Evolutionary conservation across 2,888 invertebrate genomes (phyloP).

Genomic region (Parapristionchus giblindavisi): DNA sequence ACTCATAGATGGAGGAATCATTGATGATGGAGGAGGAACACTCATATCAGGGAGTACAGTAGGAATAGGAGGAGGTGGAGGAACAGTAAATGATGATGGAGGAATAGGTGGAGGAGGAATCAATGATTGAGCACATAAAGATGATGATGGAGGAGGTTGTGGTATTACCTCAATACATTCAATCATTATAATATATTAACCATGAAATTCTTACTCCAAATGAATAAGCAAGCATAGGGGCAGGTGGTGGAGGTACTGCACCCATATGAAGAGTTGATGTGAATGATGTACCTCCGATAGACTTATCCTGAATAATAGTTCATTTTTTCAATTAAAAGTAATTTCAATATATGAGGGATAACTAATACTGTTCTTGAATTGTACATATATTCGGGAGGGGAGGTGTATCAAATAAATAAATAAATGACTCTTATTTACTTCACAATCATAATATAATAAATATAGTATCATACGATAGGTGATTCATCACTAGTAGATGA

Average conservation of each 20-base stretch:
- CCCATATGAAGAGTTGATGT: slow-evolving; percentile 16
- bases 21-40: slow-evolving; percentile 18
- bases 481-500: slow-evolving; percentile 30
- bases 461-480: neutral
- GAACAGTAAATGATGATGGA: neutral
- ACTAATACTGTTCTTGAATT: neutral
- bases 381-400: too few species aligned
- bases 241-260: neutral
- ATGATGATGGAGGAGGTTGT: slow-evolving; percentile 19
- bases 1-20: neutral
- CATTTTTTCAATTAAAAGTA: slow-evolving; percentile 3
- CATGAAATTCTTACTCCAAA: neutral
- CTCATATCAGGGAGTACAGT: neutral
- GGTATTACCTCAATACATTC: neutral
- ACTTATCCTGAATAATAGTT: too few species aligned
- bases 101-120: slow-evolving; percentile 33
- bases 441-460: neutral
- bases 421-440: too few species aligned
- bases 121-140: neutral
- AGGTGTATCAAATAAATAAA: too few species aligned
- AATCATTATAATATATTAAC: neutral
- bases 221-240: neutral
- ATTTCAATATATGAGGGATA: neutral
- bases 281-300: too few species aligned
- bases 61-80: slow-evolving; percentile 9